Conservation (phyloP, 2,113 vertebrate species). For the Pachycephala philippinensis region DNA sequence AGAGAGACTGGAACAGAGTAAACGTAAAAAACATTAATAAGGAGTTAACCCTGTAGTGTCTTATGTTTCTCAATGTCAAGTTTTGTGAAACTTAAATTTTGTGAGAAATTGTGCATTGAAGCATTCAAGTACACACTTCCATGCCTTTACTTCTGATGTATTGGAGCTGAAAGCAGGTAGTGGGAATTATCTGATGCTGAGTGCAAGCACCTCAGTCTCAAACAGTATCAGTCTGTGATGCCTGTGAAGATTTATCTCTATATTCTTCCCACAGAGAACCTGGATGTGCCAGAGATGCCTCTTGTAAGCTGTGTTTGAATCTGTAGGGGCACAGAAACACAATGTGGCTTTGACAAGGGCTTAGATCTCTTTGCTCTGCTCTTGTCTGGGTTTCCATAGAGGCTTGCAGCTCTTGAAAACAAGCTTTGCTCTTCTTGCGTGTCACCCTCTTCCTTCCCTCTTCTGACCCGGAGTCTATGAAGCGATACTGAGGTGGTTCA, state of each 20-base stretch:
- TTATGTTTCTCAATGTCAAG: not conserved
- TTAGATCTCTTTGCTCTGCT: not conserved
- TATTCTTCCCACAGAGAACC: not conserved
- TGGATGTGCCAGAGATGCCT: not conserved
- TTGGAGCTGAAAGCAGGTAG: not conserved
- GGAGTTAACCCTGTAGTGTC: not conserved
- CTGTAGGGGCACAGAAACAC: not conserved
- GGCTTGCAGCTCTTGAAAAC: not conserved
- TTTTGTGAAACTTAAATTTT: not conserved
- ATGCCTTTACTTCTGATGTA: not conserved
- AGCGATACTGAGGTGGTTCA: not conserved
- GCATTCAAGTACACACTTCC: not conserved
- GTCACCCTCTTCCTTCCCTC: not conserved
- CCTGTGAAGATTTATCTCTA: not conserved
- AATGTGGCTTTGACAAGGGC: not conserved
- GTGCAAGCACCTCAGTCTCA: not conserved
- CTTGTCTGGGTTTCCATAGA: not conserved
- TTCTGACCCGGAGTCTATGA: not conserved
- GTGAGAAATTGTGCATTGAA: not conserved
- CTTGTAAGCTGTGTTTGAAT: not conserved
- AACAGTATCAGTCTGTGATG: not conserved
- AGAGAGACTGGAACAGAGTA: not conserved
- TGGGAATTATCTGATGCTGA: not conserved
- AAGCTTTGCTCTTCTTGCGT: not conserved
- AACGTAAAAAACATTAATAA: not conserved